Evolutionary conservation across 1,140 invertebrate species (phyloP).

Genomic region (Hycleus cichorii): DNA sequence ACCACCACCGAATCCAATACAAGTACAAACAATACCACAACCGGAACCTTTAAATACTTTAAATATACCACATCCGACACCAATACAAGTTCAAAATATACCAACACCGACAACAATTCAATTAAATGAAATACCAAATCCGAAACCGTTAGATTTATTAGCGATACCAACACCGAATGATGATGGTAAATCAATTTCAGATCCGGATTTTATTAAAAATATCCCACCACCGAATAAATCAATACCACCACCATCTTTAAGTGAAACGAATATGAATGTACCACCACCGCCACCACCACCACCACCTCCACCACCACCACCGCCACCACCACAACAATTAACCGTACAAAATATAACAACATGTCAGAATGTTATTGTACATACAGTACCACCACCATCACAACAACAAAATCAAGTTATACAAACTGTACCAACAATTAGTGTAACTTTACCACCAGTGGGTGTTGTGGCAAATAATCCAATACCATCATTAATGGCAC

Average conservation of each 20-base stretch:
- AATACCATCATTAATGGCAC: slow-evolving; percentile 39
- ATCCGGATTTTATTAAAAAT: slow-evolving; percentile 39
- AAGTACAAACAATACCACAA: slow-evolving; percentile 41
- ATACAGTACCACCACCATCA: slow-evolving; percentile 18
- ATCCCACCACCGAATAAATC: slow-evolving; percentile 41
- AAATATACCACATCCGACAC: slow-evolving; percentile 43
- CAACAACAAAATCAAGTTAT: too few relatives aligned
- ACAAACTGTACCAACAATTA: neutral
- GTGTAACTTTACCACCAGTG: neutral
- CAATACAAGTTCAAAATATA: slow-evolving; percentile 46
- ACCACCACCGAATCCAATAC: slow-evolving; percentile 39
- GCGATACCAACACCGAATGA: slow-evolving; percentile 37
- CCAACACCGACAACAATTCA: slow-evolving; percentile 43
- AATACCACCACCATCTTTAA: slow-evolving; percentile 35
- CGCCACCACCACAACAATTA: slow-evolving; percentile 7
- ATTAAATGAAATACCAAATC: slow-evolving; percentile 40
- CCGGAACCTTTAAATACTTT: slow-evolving; percentile 38
- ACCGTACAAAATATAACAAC: slow-evolving; percentile 1
- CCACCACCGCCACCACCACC: slow-evolving; percentile 38
- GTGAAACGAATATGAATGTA: slow-evolving; percentile 22
- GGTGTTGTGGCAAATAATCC: slow-evolving; percentile 20
- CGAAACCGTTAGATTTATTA: slow-evolving; percentile 37
- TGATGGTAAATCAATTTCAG: slow-evolving; percentile 25
- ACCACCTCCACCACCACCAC: slow-evolving; percentile 33
- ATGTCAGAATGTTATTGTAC: slow-evolving; percentile 16